Percentiles rank a stretch among this genome's conserved stretches.
phyloP scores from a whole-genome alignment of 1,140 invertebrate genomes.

The Bombus superbus region DNA sequence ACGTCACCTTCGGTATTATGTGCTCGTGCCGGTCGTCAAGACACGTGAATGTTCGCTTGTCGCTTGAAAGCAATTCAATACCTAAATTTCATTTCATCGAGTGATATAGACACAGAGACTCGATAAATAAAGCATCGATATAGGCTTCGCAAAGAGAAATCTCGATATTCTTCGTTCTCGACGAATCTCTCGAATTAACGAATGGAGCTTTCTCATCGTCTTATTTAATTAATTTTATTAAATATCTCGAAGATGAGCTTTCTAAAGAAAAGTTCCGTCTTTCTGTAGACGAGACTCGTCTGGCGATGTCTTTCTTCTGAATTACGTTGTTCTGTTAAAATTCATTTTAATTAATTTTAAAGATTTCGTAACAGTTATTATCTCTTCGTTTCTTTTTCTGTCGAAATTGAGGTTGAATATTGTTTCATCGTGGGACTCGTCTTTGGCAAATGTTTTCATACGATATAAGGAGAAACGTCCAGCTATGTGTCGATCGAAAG shows the following conservation, averaged over 20 bases:
- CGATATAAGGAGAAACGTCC: no score
- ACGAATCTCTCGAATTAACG: background rate
- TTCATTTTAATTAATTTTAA: no score
- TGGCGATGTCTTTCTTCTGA: no score
- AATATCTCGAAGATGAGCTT: background rate
- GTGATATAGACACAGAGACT: background rate
- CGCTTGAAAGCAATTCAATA: background rate
- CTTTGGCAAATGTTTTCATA: no score
- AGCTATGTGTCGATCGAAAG: no score
- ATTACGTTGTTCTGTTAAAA: no score
- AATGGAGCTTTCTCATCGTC: background rate
- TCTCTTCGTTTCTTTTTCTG: no score
- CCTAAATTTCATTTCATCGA: background rate
- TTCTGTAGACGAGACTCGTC: no score
- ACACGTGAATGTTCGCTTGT: background rate
- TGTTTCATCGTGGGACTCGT: no score
- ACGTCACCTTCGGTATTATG: conserved; percentile 23
- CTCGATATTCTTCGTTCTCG: background rate
- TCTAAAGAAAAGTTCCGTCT: no score
- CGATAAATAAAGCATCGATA: background rate
- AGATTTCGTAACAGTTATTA: no score
- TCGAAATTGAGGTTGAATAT: no score
- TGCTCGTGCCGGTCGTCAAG: background rate
- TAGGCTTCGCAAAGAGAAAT: background rate
- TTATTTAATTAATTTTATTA: background rate